phyloP scores from a whole-genome alignment of 2,888 invertebrate species.

The Cantharis rufa region DNA sequence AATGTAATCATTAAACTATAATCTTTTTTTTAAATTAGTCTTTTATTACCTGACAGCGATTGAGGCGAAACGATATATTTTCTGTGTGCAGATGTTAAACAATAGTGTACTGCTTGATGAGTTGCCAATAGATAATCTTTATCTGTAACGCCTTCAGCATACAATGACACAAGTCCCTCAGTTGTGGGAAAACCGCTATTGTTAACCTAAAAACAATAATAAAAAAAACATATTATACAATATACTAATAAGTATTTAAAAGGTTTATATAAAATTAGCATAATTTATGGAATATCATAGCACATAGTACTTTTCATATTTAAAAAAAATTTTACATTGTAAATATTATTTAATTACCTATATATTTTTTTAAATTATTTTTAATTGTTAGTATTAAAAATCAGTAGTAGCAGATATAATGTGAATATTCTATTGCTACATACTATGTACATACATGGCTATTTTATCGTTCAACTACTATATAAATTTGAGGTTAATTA shows the following conservation, averaged over 20 bases:
- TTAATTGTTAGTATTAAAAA: not conserved
- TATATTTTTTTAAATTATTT: not conserved
- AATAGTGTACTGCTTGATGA: conserved; percentile 69
- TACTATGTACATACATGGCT: not conserved
- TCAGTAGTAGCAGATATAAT: not conserved
- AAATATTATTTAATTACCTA: not conserved
- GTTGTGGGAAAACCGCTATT: conserved; percentile 74
- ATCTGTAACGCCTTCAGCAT: conserved; percentile 79
- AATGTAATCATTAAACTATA: conserved; percentile 36
- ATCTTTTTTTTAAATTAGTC: not conserved
- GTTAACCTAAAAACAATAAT: conserved; percentile 62
- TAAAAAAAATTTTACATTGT: not conserved
- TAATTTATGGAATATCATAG: conserved; percentile 2
- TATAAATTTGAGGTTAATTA: not conserved
- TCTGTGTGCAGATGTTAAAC: conserved; percentile 64
- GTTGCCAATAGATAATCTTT: conserved; percentile 77
- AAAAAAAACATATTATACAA: not conserved
- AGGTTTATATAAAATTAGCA: conserved; percentile 3
- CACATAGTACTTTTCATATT: not conserved
- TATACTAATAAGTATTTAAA: conserved; percentile 13
- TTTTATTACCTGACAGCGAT: conserved; percentile 43
- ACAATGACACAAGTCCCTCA: conserved; percentile 72
- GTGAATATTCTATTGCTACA: not conserved
- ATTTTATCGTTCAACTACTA: not conserved
- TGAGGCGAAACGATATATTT: conserved; percentile 43